Evolutionary conservation across 2,888 invertebrate genomes (phyloP), one percentile per base, ranked within the genome.

Genomic region (Clivina fossor): DNA sequence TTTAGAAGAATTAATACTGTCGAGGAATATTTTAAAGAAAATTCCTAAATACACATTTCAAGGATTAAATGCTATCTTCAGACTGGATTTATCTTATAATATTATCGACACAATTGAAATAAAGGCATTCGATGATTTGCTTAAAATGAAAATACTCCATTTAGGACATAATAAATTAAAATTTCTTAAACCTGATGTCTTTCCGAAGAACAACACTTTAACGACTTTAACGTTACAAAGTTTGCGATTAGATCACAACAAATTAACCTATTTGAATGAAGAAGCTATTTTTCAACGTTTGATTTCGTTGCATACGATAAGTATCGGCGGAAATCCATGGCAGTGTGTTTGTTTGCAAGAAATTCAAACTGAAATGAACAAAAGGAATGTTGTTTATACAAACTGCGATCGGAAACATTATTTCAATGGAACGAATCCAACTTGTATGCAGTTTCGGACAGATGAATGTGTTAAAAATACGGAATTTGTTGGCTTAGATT

Each of bases 301-400:
- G 13, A 24, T 33, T 2, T 7, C 26, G 18, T 26, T 61, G 0
- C 35, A 38, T 35, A 55, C 57, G 32, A 56, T 59, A 13, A 48
- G 53, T 9, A 28, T 61, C 8, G 53, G 53, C 11, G 60, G 56
- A 30, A 61, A 61, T 58, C 60, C 60, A 3, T 61, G 60, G 60
- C 37, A 53, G 3, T 61, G 60, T 37, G 26, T 53, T 19, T 61
- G 60, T 41, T 49, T 61, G 7, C 3, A 24, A 8, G 33, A 47
- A 20, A 54, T 61, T n/a, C 44, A 44, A 30, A 26, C 18, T 18
- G 30, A 28, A 30, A 44, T 44, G 44, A 44, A 44, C 18, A 30
- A 44, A 44, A 30, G 28, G 11, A 18, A 28, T 28, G 11, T 44
- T 2, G 9, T 28, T 30, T 44, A 44, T 19, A 44, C 44, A 2